Percentiles rank a stretch among this genome's conserved stretches.
These are phyloP conservation scores for Falcunculus frontatus DNA, from an alignment of 2,113 vertebrate species.

Conservation along the genomic window DNA sequence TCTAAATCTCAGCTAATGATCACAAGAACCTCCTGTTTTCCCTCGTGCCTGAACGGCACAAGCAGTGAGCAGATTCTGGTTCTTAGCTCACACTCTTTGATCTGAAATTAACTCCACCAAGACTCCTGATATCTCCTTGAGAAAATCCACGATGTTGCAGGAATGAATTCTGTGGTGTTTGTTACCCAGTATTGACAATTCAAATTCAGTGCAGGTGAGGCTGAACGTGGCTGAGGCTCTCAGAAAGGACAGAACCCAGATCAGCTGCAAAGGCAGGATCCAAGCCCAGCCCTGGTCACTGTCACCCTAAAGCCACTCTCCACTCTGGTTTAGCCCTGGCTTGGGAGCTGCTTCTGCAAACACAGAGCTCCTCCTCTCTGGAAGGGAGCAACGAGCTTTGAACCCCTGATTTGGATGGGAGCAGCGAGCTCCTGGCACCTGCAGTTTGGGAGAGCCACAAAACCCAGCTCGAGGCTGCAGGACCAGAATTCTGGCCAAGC, in stretches of 20 bases:
- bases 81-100: not conserved
- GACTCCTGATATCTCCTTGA: not conserved
- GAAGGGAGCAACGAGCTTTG: not conserved
- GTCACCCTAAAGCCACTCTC: not conserved
- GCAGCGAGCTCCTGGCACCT: not conserved
- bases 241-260: not conserved
- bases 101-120: not conserved
- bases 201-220: not conserved
- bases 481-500: not conserved
- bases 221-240: not conserved
- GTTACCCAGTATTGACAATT: not conserved
- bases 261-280: not conserved
- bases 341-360: not conserved
- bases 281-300: not conserved
- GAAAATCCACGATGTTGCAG: not conserved
- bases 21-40: not conserved
- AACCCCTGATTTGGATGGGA: not conserved
- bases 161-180: not conserved
- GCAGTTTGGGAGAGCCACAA: not conserved
- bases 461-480: not conserved
- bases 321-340: not conserved
- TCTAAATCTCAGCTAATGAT: not conserved
- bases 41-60: not conserved
- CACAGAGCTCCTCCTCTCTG: not conserved
- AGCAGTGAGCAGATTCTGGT: not conserved